phyloP scores from a whole-genome alignment of 1,140 invertebrate genomes.

The Ceratitis capitata region DNA sequence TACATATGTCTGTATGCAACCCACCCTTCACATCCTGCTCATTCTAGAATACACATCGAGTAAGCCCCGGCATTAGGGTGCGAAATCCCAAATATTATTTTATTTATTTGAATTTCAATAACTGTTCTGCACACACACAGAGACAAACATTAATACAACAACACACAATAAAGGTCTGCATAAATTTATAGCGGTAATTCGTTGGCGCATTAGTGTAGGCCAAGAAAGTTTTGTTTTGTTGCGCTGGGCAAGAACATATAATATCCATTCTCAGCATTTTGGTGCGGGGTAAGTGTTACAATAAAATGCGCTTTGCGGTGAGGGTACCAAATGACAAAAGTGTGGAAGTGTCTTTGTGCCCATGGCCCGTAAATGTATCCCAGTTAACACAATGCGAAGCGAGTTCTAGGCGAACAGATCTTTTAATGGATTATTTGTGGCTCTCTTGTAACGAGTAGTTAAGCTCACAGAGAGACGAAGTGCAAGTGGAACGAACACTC shows the following conservation, averaged over 20 bases:
- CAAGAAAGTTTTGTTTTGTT: too few relatives aligned
- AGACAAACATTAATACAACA: not conserved
- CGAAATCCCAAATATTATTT: conserved; percentile 63
- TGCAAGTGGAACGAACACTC: too few relatives aligned
- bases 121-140: not conserved
- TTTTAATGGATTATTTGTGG: too few relatives aligned
- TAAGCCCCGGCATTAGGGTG: conserved; percentile 53
- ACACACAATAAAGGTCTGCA: not conserved
- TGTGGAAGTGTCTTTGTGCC: not conserved
- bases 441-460: too few relatives aligned
- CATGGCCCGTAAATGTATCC: not conserved
- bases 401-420: too few relatives aligned
- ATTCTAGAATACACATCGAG: not conserved
- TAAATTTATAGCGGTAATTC: conserved; percentile 19
- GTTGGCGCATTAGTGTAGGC: conserved; percentile 1
- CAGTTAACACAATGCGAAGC: too few relatives aligned
- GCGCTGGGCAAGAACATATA: not conserved
- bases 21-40: not conserved
- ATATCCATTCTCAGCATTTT: not conserved
- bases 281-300: conserved; percentile 18
- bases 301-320: conserved; percentile 32
- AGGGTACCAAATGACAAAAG: not conserved
- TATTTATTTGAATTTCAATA: conserved; percentile 63
- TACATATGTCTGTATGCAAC: not conserved
- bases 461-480: too few relatives aligned